A percentile compares a stretch with the other conserved stretches of the same genome.
phyloP scores from a whole-genome alignment of 2,797 vertebrate species.

The Falco rusticolus region DNA sequence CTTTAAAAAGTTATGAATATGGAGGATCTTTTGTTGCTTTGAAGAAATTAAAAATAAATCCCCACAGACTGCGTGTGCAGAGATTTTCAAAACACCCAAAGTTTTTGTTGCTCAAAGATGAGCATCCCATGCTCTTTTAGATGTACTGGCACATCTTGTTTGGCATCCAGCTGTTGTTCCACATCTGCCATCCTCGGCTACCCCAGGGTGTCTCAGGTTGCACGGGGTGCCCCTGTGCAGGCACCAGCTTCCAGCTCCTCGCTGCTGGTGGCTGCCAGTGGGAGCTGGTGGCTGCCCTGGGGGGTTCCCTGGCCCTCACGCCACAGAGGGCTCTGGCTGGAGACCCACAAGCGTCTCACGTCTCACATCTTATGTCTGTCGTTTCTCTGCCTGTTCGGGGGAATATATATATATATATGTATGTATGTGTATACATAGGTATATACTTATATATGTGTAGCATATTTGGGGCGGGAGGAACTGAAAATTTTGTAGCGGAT shows the following conservation, averaged over 20 bases:
- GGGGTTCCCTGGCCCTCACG: neutral
- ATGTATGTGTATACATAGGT: neutral
- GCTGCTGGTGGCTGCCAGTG: neutral
- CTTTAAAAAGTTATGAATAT: slow-evolving; percentile 28
- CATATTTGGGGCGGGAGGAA: neutral
- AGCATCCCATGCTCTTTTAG: neutral
- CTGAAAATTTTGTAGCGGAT: neutral
- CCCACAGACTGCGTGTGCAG: neutral
- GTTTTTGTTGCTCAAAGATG: neutral
- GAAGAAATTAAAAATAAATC: slow-evolving; percentile 31
- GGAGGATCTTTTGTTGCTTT: neutral
- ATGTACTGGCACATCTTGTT: neutral
- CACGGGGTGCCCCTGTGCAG: neutral
- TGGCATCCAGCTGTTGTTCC: neutral
- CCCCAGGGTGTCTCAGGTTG: neutral
- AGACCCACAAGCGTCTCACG: neutral
- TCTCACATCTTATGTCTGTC: neutral
- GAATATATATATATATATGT: neutral
- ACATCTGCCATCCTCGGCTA: neutral
- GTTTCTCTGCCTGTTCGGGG: neutral
- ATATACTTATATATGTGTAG: neutral
- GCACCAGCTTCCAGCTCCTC: neutral
- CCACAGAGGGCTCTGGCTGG: neutral
- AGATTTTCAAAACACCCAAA: neutral
- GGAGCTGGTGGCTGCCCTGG: neutral